These are phyloP conservation scores for Capitella teleta DNA, from an alignment of 1,140 invertebrate genomes.

Conservation along the genomic window DNA sequence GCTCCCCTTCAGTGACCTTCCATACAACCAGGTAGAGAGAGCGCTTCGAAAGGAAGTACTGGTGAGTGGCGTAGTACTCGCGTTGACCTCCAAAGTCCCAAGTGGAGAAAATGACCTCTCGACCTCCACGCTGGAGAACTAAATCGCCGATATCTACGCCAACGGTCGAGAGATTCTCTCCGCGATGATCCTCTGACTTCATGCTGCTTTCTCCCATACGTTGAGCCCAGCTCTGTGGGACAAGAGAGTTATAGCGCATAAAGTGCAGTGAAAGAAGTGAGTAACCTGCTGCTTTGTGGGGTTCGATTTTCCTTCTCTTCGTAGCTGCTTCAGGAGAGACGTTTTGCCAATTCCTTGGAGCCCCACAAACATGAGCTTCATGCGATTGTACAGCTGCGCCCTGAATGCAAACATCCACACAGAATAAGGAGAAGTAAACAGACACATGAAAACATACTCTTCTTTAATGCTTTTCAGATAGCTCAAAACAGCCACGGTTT, in stretches of 20 bases:
- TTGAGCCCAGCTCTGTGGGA: conserved; percentile 12
- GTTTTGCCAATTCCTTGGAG: conserved; percentile 90
- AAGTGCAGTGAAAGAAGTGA: neutral
- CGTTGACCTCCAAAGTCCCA: conserved; percentile 96
- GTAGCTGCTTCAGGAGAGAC: conserved; percentile 73
- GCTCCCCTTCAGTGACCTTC: conserved; percentile 84
- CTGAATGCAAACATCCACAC: conserved; percentile 43
- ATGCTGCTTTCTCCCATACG: conserved; percentile 47
- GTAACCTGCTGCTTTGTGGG: neutral
- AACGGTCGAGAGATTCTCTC: conserved; percentile 67
- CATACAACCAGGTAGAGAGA: conserved; percentile 88
- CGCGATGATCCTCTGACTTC: conserved; percentile 51
- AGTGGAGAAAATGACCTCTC: conserved; percentile 86
- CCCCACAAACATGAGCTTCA: conserved; percentile 97
- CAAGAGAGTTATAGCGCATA: neutral
- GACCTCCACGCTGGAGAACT: conserved; percentile 31
- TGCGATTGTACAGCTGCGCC: conserved; percentile 82
- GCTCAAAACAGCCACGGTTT: conserved; percentile 91
- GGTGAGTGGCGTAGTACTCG: conserved; percentile 80
- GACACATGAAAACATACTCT: conserved; percentile 39
- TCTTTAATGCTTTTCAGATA: conserved; percentile 70
- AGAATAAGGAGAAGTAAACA: conserved; percentile 5
- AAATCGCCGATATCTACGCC: conserved; percentile 92
- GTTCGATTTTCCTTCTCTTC: conserved; percentile 60
- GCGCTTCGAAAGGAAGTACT: conserved; percentile 92